Evolutionary conservation across 2,888 invertebrate genomes (phyloP), one percentile per base, ranked within the genome.

Genomic region (Agriotes lineatus): DNA sequence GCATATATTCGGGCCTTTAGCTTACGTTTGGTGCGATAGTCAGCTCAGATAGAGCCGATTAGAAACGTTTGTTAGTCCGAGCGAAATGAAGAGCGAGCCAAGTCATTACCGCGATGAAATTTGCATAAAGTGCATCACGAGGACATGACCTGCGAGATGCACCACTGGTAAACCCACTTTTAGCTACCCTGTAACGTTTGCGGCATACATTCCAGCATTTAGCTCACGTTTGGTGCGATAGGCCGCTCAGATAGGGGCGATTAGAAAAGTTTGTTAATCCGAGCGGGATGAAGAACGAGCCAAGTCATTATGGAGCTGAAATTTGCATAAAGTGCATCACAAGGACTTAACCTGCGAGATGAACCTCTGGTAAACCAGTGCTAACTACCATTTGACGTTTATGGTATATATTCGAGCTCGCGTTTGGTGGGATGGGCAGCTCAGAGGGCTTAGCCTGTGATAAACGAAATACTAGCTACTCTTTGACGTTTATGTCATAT

Each of bases 371-470:
- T n/a, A n/a, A n/a, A n/a, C n/a, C n/a, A n/a, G n/a, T n/a, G 25
- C 52, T 52, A 52, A 33, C 61, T 61, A 50, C 61, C 52, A 14
- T 61, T 48, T 48, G 50, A 61, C 61, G 25, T 50, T 61, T 61
- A 61, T 54, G 22, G 52, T 54, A 16, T 18, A 18, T 54, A 62
- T 39, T 50, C 52, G 44, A 39, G 35, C 59, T 60, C 48, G 12
- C 30, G 14, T 35, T 48, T 19, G 20, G 25, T 30, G 20, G 30
- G 48, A 20, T 30, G 42, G 35, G 16, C 10, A 3, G 18, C n/a
- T n/a, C n/a, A n/a, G n/a, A n/a, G n/a, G n/a, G n/a, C n/a, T n/a
- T n/a, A n/a, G n/a, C n/a, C n/a, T n/a, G n/a, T n/a, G n/a, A n/a
- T n/a, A n/a, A n/a, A n/a, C n/a, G n/a, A n/a, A n/a, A n/a, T n/a